Evolutionary conservation across 2,888 invertebrate species (phyloP).

Genomic region (Drosophila pseudotalamancana): DNA sequence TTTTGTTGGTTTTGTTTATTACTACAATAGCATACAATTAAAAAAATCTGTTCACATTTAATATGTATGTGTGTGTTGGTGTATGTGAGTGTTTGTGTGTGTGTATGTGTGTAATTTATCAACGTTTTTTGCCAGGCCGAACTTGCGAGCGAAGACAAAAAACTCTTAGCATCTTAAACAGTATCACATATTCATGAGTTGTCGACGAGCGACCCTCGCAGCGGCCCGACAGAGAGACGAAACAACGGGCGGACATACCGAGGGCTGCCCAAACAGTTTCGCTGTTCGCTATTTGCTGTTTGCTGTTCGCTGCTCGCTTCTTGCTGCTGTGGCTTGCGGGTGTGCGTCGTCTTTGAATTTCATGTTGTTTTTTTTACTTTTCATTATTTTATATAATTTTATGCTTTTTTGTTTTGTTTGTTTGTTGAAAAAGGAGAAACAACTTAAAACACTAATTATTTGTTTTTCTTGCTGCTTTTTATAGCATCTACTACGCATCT

Average conservation of each 20-base stretch:
- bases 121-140: constrained; percentile 56
- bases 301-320: too few relatives aligned
- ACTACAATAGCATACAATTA: constrained; percentile 65
- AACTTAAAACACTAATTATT: constrained; percentile 75
- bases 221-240: constrained; percentile 37
- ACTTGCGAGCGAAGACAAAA: constrained; percentile 52
- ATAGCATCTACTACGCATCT: constrained; percentile 77
- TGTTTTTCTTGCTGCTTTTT: constrained; percentile 44
- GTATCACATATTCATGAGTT: constrained; percentile 83
- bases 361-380: constrained; percentile 66
- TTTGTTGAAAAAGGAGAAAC: constrained; percentile 75
- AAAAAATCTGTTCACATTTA: constrained; percentile 74
- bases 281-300: too few relatives aligned
- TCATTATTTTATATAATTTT: constrained; percentile 52
- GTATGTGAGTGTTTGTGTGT: constrained; percentile 33
- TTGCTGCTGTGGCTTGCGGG: constrained; percentile 38
- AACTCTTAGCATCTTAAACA: constrained; percentile 83
- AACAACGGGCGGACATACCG: background rate
- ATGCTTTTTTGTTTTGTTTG: constrained; percentile 42
- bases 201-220: constrained; percentile 68
- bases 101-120: constrained; percentile 57
- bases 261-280: constrained; percentile 4
- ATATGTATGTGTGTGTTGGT: constrained; percentile 20
- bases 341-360: constrained; percentile 71
- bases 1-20: constrained; percentile 58